Evolutionary conservation across 2,888 invertebrate genomes (phyloP).

Genomic region (Drosophila engyochracea): DNA sequence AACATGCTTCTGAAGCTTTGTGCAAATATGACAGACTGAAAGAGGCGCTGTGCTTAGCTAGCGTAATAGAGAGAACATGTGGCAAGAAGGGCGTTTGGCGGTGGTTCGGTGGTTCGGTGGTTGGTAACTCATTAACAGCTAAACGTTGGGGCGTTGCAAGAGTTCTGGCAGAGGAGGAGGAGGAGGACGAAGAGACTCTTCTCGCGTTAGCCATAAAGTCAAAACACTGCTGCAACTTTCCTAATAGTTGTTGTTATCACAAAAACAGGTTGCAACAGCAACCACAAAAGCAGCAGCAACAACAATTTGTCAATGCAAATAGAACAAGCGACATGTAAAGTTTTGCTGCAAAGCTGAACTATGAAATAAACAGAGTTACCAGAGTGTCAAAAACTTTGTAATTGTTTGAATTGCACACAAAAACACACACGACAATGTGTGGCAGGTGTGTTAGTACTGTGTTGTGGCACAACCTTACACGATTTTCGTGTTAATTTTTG

Average conservation of each 20-base stretch:
- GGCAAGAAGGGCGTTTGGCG: neutral
- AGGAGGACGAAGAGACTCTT: conserved; percentile 1
- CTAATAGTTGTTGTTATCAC: conserved; percentile 42
- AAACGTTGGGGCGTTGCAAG: conserved; percentile 28
- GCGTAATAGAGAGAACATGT: neutral
- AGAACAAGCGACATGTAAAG: conserved; percentile 56
- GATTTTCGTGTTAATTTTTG: conserved; percentile 65
- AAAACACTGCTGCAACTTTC: conserved; percentile 51
- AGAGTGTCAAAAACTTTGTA: conserved; percentile 64
- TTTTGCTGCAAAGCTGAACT: conserved; percentile 51
- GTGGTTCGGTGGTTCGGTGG: neutral
- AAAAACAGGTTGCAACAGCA: conserved; percentile 39
- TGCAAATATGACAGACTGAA: conserved; percentile 61
- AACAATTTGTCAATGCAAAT: conserved; percentile 72
- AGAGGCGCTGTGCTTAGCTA: conserved; percentile 26
- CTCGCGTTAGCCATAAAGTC: conserved; percentile 41
- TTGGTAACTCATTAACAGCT: conserved; percentile 60
- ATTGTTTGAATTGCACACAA: conserved; percentile 71
- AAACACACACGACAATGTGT: conserved; percentile 35
- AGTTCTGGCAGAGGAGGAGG: conserved; percentile 11
- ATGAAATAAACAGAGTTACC: conserved; percentile 55
- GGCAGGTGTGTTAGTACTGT: neutral
- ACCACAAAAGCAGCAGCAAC: conserved; percentile 13
- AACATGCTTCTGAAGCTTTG: conserved; percentile 53
- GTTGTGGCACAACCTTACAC: conserved; percentile 47